Percentiles rank a stretch among this genome's conserved stretches.
Evolutionary conservation across 2,113 vertebrate genomes (phyloP).

Genomic region (Hydrochoerus hydrochaeris): DNA sequence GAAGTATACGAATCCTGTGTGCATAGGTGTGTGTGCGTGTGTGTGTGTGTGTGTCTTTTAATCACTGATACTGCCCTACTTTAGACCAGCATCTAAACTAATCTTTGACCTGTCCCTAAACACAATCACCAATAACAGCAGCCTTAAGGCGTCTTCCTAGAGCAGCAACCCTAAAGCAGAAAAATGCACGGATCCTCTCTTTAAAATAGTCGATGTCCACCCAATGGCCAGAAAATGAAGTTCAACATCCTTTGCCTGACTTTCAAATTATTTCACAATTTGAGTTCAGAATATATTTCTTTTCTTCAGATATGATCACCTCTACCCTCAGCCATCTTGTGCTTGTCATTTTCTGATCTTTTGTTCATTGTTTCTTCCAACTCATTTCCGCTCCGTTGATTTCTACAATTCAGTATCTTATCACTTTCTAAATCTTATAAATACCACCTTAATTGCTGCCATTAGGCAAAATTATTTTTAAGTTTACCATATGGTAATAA

Average conservation of each 20-base stretch:
- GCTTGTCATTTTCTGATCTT: neutral
- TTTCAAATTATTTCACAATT: neutral
- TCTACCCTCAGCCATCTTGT: accelerated
- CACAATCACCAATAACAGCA: neutral
- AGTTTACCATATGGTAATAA: neutral
- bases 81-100: neutral
- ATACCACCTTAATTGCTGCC: neutral
- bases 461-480: neutral
- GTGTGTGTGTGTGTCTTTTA: neutral
- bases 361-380: neutral
- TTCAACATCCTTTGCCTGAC: neutral
- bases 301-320: neutral
- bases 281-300: neutral
- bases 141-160: neutral
- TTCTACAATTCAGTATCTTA: neutral
- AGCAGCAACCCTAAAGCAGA: neutral
- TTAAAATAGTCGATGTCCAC: neutral
- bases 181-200: neutral
- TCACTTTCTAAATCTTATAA: neutral
- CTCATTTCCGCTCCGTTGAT: neutral
- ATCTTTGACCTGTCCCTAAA: neutral
- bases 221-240: neutral
- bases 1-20: too few species aligned
- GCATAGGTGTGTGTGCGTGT: too few species aligned
- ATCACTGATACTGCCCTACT: neutral